Conservation (phyloP, 1,140 invertebrate species). For the Fopius arisanus region DNA sequence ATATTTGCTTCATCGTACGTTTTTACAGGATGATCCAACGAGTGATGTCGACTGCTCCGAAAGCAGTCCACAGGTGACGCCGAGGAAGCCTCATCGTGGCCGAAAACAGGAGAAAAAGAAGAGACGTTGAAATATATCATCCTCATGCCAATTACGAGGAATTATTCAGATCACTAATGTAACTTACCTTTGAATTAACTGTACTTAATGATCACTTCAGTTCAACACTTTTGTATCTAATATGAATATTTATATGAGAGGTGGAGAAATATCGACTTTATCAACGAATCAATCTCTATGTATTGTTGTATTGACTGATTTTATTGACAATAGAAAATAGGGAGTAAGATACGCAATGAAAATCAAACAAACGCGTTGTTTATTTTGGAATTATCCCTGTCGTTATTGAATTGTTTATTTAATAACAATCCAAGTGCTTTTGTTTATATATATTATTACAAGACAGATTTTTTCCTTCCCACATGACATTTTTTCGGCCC, state of each 20-base stretch:
- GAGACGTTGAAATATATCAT: slow-evolving; percentile 44
- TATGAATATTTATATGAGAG: not conserved
- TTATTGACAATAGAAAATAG: slow-evolving; percentile 26
- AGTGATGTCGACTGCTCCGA: slow-evolving; percentile 63
- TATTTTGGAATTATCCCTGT: not conserved
- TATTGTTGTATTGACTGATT: slow-evolving; percentile 30
- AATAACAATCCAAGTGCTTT: too few relatives aligned
- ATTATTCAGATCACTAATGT: not conserved
- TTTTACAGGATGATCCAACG: slow-evolving; percentile 56
- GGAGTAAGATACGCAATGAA: slow-evolving; percentile 1
- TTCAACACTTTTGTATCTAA: not conserved
- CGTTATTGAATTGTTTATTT: not conserved
- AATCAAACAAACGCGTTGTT: not conserved
- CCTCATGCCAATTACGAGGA: not conserved
- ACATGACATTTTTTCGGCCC: too few relatives aligned
- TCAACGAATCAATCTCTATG: slow-evolving; percentile 24
- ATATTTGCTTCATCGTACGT: slow-evolving; percentile 3
- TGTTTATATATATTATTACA: too few relatives aligned
- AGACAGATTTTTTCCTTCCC: too few relatives aligned
- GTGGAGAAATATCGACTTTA: slow-evolving; percentile 16
- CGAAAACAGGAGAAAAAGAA: slow-evolving; percentile 64
- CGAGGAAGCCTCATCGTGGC: slow-evolving; percentile 58
- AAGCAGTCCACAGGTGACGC: slow-evolving; percentile 63
- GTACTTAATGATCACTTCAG: not conserved
- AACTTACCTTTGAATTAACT: not conserved